Percentiles rank a stretch among this genome's conserved stretches.
Conservation (phyloP, 2,888 invertebrate species). For the Caenorhabditis auriculariae region DNA sequence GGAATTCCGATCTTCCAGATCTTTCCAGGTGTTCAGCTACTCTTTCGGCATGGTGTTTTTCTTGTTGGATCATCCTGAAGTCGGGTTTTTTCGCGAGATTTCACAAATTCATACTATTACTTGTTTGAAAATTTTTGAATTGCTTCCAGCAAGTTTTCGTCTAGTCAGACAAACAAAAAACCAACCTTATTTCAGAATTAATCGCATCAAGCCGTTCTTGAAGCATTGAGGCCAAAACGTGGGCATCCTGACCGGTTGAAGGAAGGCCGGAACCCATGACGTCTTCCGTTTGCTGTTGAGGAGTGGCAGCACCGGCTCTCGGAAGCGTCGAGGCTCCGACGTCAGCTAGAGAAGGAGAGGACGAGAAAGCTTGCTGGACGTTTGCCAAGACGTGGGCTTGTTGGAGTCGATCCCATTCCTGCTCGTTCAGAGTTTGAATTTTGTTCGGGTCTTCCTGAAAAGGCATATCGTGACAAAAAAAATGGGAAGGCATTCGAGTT, state of each 20-base stretch:
- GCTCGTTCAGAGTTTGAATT: constrained; percentile 68
- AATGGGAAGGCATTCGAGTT: too few species aligned
- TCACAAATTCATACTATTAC: not conserved
- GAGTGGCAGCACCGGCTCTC: constrained; percentile 7
- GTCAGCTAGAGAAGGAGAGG: constrained; percentile 42
- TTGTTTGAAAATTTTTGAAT: not conserved
- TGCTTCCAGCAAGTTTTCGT: too few species aligned
- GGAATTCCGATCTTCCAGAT: constrained; percentile 63
- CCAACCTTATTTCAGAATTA: constrained; percentile 87
- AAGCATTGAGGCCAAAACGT: constrained; percentile 94
- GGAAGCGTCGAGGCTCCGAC: constrained; percentile 26
- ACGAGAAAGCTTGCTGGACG: constrained; percentile 75
- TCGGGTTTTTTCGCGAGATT: not conserved
- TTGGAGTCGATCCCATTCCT: constrained; percentile 93
- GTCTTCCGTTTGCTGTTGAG: constrained; percentile 13
- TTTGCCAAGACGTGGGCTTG: constrained; percentile 80
- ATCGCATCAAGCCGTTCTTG: constrained; percentile 99
- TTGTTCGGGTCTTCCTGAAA: constrained; percentile 62
- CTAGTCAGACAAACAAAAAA: not conserved
- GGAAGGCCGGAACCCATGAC: constrained; percentile 12
- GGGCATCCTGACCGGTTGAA: constrained; percentile 79
- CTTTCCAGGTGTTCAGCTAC: constrained; percentile 93
- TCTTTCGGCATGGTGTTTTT: constrained; percentile 83
- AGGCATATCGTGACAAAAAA: too few species aligned
- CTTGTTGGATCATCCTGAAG: constrained; percentile 77